phyloP scores from a whole-genome alignment of 2,113 vertebrate genomes.

The Anser brachyrhynchus region DNA sequence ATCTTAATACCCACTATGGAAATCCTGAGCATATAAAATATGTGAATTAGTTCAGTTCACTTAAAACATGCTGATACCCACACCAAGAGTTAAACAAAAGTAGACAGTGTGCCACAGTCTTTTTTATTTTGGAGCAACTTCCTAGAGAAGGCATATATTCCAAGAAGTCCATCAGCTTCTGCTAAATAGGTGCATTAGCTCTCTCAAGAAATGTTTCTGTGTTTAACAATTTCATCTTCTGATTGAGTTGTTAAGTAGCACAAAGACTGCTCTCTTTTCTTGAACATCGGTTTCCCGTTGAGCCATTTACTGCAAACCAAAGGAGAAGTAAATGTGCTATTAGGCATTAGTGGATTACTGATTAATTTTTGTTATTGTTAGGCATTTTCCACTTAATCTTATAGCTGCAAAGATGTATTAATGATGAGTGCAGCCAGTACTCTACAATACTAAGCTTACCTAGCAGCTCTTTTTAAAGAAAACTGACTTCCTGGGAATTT shows the following conservation, averaged over 20 bases:
- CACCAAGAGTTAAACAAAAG: not conserved
- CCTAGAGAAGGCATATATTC: not conserved
- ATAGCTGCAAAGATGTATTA: not conserved
- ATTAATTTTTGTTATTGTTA: not conserved
- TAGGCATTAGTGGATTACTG: not conserved
- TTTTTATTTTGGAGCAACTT: not conserved
- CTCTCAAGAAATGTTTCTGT: not conserved
- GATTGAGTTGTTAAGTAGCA: not conserved
- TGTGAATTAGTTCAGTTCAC: not conserved
- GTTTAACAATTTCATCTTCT: not conserved
- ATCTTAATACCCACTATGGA: not conserved
- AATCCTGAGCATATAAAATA: not conserved
- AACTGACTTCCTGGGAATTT: not conserved
- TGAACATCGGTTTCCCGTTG: not conserved
- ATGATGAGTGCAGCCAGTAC: not conserved
- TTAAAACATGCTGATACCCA: not conserved
- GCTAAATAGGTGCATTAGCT: not conserved
- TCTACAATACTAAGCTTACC: not conserved
- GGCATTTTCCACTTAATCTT: constrained; percentile 4
- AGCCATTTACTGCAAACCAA: not conserved
- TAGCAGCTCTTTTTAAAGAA: not conserved
- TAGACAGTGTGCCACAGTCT: not conserved
- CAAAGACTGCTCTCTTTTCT: not conserved
- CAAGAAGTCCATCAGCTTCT: not conserved
- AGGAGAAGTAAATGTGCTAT: not conserved